These are phyloP conservation scores for Ctenoplectra terminalis DNA, from an alignment of 1,140 invertebrate species.

Conservation along the genomic window DNA sequence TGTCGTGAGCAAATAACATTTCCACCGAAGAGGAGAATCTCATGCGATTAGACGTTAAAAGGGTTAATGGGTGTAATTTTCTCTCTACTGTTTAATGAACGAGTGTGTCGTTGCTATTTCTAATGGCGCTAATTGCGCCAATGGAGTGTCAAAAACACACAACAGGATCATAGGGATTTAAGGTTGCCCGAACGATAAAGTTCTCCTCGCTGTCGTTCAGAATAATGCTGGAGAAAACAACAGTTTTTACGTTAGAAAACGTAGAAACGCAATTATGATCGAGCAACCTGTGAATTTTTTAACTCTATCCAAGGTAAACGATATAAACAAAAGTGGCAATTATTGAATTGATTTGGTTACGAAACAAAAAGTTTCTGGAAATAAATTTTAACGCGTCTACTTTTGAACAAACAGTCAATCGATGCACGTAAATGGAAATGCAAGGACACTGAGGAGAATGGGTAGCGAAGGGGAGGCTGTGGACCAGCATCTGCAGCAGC, in stretches of 20 bases:
- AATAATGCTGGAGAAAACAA: neutral
- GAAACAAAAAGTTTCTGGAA: too few relatives aligned
- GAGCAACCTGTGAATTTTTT: neutral
- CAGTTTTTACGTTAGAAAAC: neutral
- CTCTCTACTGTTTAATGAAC: conserved; percentile 47
- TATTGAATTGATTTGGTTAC: too few relatives aligned
- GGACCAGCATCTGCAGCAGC: conserved; percentile 70
- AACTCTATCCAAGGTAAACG: neutral
- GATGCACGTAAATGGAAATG: neutral
- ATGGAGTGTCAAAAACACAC: neutral
- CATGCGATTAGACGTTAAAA: conserved; percentile 57
- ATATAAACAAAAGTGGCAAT: neutral
- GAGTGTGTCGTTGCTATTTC: conserved; percentile 37
- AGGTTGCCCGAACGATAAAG: neutral
- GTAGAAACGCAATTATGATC: neutral
- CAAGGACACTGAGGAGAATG: neutral
- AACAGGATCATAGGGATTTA: neutral
- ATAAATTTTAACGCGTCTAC: too few relatives aligned
- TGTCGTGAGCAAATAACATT: conserved; percentile 56
- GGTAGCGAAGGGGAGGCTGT: neutral
- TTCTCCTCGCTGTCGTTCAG: neutral
- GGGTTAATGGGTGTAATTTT: conserved; percentile 63
- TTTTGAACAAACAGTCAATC: conserved; percentile 5
- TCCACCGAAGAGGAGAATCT: conserved; percentile 41
- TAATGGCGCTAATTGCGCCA: conserved; percentile 25